Percentiles rank a stretch among this genome's conserved stretches.
These are phyloP conservation scores for Calephelis virginiensis DNA, from an alignment of 1,140 invertebrate species.

Conservation along the genomic window DNA sequence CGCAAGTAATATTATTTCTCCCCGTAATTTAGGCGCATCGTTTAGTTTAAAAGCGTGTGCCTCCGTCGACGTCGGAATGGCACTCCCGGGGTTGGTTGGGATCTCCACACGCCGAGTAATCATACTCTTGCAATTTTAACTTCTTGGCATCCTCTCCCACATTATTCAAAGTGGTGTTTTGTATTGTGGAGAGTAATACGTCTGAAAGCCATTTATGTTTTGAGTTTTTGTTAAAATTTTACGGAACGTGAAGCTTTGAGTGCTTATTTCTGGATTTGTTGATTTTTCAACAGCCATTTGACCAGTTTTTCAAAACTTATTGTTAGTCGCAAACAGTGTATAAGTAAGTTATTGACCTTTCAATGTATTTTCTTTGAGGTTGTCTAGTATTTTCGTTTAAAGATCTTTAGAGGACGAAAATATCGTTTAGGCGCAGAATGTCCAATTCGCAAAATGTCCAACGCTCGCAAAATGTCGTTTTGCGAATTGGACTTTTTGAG, in stretches of 20 bases:
- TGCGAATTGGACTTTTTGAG: too few species aligned
- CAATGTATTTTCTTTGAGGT: too few species aligned
- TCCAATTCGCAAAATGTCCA: too few species aligned
- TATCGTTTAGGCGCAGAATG: too few species aligned
- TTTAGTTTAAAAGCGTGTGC: conserved; percentile 58
- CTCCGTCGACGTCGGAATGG: conserved; percentile 44
- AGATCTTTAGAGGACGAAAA: too few species aligned
- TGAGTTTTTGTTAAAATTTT: conserved; percentile 6
- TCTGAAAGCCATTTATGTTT: conserved; percentile 23
- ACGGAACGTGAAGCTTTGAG: neutral
- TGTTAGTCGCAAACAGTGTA: too few species aligned
- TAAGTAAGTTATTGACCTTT: too few species aligned
- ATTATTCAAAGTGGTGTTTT: conserved; percentile 54
- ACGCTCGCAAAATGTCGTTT: too few species aligned
- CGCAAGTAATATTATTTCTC: conserved; percentile 32
- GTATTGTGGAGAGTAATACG: conserved; percentile 20
- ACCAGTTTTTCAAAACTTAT: too few species aligned
- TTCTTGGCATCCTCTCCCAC: conserved; percentile 48
- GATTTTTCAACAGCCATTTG: too few species aligned
- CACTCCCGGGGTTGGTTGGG: conserved; percentile 33
- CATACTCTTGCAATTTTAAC: conserved; percentile 58
- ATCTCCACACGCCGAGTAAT: conserved; percentile 42
- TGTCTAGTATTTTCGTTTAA: too few species aligned
- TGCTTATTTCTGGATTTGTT: too few species aligned
- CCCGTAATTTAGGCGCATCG: conserved; percentile 45